Evolutionary conservation across 1,140 invertebrate genomes (phyloP), one percentile per base, ranked within the genome.

Genomic region (Nephotettix cincticeps): DNA sequence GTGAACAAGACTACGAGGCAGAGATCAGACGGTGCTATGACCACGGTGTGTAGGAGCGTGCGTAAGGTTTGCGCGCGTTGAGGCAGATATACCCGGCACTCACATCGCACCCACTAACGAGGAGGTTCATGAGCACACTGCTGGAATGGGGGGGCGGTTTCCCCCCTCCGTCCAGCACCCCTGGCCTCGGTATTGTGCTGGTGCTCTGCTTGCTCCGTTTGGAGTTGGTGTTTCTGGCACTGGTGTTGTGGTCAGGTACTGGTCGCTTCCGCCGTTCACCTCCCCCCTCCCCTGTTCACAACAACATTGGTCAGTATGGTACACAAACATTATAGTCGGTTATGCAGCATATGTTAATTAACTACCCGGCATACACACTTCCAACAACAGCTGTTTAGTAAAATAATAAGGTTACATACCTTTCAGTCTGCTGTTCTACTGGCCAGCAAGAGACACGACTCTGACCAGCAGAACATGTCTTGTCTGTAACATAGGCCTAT

Each of bases 51-150:
- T 67, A 67, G 32, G 32, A 36, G 17, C 64, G 32, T 19, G 17
- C 64, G 40, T 70, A 70, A 43, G 69, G 69, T 65, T 74, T 75
- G 1, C 72, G 58, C 19, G 74, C 68, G 30, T 72, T 75, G 79
- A 93, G 86, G 82, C 92, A 93, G 78, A 91, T 88, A 81, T 96
- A 96, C 74, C 93, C 93, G 74, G 93, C 92, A 85, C 90, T 91
- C 80, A 95, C 90, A 82, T 96, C 93, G 84, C 93, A 93, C 78
- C 93, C 93, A 85, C 92, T 94, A 80, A 95, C 91, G 81, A 96
- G 85, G 70, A 96, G 86, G 83, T 96, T 96, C 90, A 95, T 93
- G 72, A 96, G 86, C 76, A 96, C 93, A 81, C 91, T 92, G 86
- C 73, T 78, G 77, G 28, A 74, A 77, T 69, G 77, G 74, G 68